Evolutionary conservation across 2,888 invertebrate species (phyloP).

Genomic region (Tiliacea citrago): DNA sequence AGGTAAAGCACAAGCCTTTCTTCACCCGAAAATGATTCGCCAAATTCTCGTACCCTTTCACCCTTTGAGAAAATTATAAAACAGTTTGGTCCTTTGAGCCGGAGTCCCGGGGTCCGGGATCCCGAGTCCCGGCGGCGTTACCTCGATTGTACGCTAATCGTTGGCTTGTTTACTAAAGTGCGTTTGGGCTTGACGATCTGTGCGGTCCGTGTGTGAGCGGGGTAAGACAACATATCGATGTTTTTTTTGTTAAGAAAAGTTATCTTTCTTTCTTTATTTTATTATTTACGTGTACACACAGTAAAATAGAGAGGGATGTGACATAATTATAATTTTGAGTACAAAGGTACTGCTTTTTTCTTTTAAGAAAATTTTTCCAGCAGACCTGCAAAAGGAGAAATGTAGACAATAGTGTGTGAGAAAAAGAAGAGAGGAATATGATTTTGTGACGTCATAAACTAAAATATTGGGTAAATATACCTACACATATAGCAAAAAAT

Average conservation of each 20-base stretch:
- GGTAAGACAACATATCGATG: neutral
- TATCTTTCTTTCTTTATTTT: neutral
- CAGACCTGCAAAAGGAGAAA: no score
- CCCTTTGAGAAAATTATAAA: constrained; percentile 65
- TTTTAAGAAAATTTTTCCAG: no score
- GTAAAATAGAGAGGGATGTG: no score
- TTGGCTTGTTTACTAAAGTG: constrained; percentile 79
- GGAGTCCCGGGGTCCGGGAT: constrained; percentile 57
- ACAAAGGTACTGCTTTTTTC: no score
- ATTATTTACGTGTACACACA: no score
- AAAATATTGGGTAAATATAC: no score
- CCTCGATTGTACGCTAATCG: constrained; percentile 78
- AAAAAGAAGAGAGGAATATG: no score
- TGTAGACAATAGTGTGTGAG: no score
- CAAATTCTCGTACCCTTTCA: constrained; percentile 62
- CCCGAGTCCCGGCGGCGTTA: constrained; percentile 64
- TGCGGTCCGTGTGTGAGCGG: constrained; percentile 59
- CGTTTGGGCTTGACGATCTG: constrained; percentile 64
- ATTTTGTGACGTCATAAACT: no score
- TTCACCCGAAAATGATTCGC: constrained; percentile 60
- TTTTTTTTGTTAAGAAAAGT: neutral
- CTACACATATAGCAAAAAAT: no score
- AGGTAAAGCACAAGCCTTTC: constrained; percentile 28
- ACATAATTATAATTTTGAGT: no score
- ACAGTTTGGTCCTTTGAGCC: constrained; percentile 63